Base-by-base conservation (phyloP, 2,888 invertebrate genomes). In the Tetramorium bicarinatum region DNA sequence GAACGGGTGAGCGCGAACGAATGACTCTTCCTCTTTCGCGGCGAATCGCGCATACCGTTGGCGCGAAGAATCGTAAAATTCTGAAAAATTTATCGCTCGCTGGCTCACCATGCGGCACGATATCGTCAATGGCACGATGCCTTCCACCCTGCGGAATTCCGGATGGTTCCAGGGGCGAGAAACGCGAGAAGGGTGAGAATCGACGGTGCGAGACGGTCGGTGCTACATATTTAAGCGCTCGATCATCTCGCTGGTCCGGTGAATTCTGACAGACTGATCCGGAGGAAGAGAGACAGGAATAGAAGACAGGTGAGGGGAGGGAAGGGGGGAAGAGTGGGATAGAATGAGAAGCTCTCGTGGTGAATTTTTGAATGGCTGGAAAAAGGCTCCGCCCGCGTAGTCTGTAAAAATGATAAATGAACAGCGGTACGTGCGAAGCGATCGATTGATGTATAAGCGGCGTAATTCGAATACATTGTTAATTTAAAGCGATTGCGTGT, bases 191-290 rank as follows among this genome's bases (percentile, higher is more conserved):
- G 67, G 38, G 64, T n/a, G 54, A 52, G 25, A 72, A 56, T 85
- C 75, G 76, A 77, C 54, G 21, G 69, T 72, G 72, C 83, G 82
- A 86, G 84, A 85, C 87, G 87, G 83, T 85, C 82, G 91, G 84
- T 92, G 88, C 86, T 91, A 90, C 89, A 92, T 92, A 91, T 92
- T 92, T 92, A 89, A 92, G 84, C 82, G 89, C 87, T 89, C 91
- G 90, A 91, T 91, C 91, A 88, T 91, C 87, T 86, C 84, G 84
- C 71, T 86, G 83, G 76, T 86, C 85, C 82, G 77, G 29, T 83
- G 84, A 89, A 89, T 84, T 87, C 84, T 71, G 71, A 66, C 84
- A 71, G 79, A 67, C 34, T 84, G 82, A 87, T 87, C 82, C 66
- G 34, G 34, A 54, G 54, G 9, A 54, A 69, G 34, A 74, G 69